Conservation (phyloP, 2,113 vertebrate species). For the Cynoglossus semilaevis region DNA sequence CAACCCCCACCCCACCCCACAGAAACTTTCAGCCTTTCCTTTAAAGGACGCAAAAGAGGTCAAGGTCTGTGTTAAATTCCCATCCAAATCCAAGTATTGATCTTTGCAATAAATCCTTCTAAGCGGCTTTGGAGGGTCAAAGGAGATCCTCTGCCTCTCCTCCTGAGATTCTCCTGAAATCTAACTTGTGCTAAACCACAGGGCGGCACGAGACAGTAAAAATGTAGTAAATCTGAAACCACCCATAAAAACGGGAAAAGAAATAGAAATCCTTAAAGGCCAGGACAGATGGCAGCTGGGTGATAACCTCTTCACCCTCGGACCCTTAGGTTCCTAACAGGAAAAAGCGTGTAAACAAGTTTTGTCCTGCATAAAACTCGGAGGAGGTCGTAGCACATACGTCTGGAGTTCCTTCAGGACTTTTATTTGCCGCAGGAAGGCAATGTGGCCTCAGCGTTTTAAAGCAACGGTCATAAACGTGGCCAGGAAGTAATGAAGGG, state of each 20-base stretch:
- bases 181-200: conserved; percentile 17
- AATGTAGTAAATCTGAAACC: conserved; percentile 47
- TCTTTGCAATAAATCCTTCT: conserved; percentile 55
- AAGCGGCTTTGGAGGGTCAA: conserved; percentile 43
- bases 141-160: conserved; percentile 22
- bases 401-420: conserved; percentile 60
- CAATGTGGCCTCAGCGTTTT: conserved; percentile 60
- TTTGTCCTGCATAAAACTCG: conserved; percentile 77
- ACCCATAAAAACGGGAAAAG: conserved; percentile 24
- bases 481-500: conserved; percentile 56
- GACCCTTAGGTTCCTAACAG: conserved; percentile 50
- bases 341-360: conserved; percentile 75
- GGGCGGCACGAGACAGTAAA: conserved; percentile 34
- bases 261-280: conserved; percentile 53
- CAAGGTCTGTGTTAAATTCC: conserved; percentile 55
- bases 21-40: conserved; percentile 42
- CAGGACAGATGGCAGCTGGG: conserved; percentile 40
- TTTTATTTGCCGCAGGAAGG: conserved; percentile 66
- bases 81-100: conserved; percentile 59
- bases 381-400: conserved; percentile 57
- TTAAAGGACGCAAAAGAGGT: conserved; percentile 43
- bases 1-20: conserved; percentile 17
- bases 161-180: conserved; percentile 44
- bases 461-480: conserved; percentile 65
- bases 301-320: conserved; percentile 76